phyloP scores from a whole-genome alignment of 1,140 invertebrate genomes.

The Conus ventricosus region DNA sequence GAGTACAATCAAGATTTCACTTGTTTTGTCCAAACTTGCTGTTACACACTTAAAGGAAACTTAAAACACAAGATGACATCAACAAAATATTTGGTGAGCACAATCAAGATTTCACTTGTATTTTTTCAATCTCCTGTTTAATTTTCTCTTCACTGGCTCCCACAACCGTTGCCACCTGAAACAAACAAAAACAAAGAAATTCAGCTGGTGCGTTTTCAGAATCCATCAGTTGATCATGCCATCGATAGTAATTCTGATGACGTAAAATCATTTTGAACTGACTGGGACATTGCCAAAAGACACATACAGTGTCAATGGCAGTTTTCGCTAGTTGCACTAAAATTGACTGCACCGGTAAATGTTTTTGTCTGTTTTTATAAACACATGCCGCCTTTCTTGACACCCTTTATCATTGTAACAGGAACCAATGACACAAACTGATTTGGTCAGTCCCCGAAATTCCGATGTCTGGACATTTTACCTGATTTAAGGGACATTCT shows the following conservation, averaged over 20 bases:
- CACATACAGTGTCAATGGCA: too few relatives aligned
- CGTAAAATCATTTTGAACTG: neutral
- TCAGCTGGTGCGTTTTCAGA: neutral
- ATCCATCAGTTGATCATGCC: neutral
- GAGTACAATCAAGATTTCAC: neutral
- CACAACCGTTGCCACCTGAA: neutral
- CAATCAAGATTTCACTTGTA: neutral
- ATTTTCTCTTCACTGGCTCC: neutral
- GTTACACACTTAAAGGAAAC: neutral
- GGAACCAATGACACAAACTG: too few relatives aligned
- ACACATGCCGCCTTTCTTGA: too few relatives aligned
- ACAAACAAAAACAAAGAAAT: neutral
- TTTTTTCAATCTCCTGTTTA: neutral
- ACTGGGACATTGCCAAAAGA: too few relatives aligned
- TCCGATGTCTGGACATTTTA: too few relatives aligned
- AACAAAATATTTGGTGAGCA: neutral
- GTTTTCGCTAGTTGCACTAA: neutral
- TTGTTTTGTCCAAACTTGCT: neutral
- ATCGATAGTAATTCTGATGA: neutral
- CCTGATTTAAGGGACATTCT: too few relatives aligned
- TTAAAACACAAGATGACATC: neutral
- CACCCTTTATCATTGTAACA: too few relatives aligned
- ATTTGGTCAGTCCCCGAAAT: too few relatives aligned
- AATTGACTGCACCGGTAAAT: neutral
- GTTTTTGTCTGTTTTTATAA: too few relatives aligned